phyloP scores from a whole-genome alignment of 2,888 invertebrate species.

The Acleris emargana region DNA sequence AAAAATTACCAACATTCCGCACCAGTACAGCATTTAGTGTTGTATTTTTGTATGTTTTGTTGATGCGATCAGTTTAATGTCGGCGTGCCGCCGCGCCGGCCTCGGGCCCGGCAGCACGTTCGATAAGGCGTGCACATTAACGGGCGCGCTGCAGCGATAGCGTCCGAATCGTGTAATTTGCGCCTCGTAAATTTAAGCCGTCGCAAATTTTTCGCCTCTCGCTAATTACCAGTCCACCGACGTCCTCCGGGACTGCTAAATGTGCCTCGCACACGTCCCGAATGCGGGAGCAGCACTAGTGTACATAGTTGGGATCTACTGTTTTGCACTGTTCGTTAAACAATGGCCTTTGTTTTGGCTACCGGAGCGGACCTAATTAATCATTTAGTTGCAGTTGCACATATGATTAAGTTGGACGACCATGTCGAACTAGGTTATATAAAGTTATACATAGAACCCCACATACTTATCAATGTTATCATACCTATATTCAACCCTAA shows the following conservation, averaged over 20 bases:
- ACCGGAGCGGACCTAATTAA: conserved; percentile 65
- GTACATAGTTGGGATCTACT: conserved; percentile 57
- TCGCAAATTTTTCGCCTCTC: conserved; percentile 82
- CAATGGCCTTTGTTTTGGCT: conserved; percentile 79
- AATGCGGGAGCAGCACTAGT: conserved; percentile 70
- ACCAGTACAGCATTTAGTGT: conserved; percentile 44
- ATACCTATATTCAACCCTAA: too few species aligned
- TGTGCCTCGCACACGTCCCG: conserved; percentile 77
- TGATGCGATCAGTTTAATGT: conserved; percentile 65
- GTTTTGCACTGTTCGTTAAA: conserved; percentile 65
- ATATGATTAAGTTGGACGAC: conserved; percentile 7
- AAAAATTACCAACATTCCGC: conserved; percentile 44
- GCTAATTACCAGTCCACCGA: conserved; percentile 80
- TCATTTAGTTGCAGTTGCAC: conserved; percentile 55
- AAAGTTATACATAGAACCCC: too few species aligned
- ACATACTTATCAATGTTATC: too few species aligned
- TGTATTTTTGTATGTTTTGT: conserved; percentile 59
- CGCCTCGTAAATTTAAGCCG: conserved; percentile 82
- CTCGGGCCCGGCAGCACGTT: conserved; percentile 53
- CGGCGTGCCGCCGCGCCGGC: conserved; percentile 45
- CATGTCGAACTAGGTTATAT: too few species aligned
- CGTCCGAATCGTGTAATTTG: conserved; percentile 81
- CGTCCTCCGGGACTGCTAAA: conserved; percentile 79
- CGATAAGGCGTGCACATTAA: conserved; percentile 82
- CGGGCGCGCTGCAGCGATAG: conserved; percentile 76